phyloP scores from a whole-genome alignment of 2,113 vertebrate genomes.

The Platysternon megacephalum region DNA sequence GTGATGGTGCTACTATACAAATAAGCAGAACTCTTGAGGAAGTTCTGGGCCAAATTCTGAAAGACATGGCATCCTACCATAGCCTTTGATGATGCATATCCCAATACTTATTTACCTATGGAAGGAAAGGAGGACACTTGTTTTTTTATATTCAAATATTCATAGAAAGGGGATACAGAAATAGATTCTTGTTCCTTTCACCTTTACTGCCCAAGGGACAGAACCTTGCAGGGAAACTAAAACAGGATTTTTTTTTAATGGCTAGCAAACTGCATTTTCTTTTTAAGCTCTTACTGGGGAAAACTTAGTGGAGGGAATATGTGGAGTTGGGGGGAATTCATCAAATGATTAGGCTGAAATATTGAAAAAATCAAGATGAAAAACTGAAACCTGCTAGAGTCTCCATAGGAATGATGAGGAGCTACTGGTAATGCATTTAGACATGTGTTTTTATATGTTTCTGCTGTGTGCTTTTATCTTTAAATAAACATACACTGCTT shows the following conservation, averaged over 20 bases:
- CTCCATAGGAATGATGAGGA: background rate
- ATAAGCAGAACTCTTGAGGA: background rate
- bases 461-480: too few relatives aligned
- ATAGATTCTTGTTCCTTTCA: background rate
- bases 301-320: background rate
- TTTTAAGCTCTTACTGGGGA: background rate
- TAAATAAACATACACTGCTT: too few relatives aligned
- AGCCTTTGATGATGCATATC: rapidly evolving
- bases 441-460: too few relatives aligned
- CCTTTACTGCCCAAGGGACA: background rate
- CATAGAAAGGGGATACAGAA: background rate
- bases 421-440: too few relatives aligned
- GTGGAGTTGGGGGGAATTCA: background rate
- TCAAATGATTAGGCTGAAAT: background rate
- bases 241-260: background rate
- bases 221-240: background rate
- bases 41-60: background rate
- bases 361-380: background rate
- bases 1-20: background rate
- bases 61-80: background rate
- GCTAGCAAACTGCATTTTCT: background rate
- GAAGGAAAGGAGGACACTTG: background rate
- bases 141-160: background rate
- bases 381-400: background rate
- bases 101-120: background rate